Base-by-base conservation (phyloP, 2,888 invertebrate species). In the Troilus luridus region DNA sequence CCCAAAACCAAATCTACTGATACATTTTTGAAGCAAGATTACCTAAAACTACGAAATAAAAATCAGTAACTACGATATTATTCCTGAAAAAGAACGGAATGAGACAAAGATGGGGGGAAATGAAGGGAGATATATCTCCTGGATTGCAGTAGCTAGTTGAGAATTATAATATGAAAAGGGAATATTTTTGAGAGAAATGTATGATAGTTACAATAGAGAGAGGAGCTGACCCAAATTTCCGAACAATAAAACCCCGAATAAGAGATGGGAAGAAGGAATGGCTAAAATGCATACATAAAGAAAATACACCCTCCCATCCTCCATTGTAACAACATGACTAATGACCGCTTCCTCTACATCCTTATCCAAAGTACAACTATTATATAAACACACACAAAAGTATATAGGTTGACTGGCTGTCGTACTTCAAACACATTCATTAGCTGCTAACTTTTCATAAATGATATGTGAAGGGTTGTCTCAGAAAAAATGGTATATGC, bases 161-260 rank as follows among this genome's bases (percentile, higher is more conserved):
- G 24, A 24, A 67, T 67, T 67, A 24, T 67, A 67, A 24, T 67
- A 67, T 27, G 67, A 67, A 67, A 67, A 27, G 27, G 17, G 27
- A 59, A 14, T 17, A 19, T 77, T 27, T 8, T 27, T 14, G 27
- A 41, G 41, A 41, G 17, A 19, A 77, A 27, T 27, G 72, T 41
- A 77, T 27, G 41, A 17, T 77, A 77, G 27, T 77, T 77, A 41
- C 21, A 67, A 24, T 27, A 12, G 24, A 24, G 24, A 67, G 24
- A 64, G 19, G 72, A 77, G 7, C 27, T 77, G 72, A 77, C 72
- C 72, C 41, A 41, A 77, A 77, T 77, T 77, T 77, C 72, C 72
- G 72, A 77, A 77, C 72, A 77, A 77, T 77, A 77, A 77, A 77
- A 77, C 41, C 72, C 72, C 27, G 72, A 77, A 77, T 77, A 77